These are phyloP conservation scores for Phlogophora meticulosa DNA, from an alignment of 2,888 invertebrate genomes.

Conservation along the genomic window DNA sequence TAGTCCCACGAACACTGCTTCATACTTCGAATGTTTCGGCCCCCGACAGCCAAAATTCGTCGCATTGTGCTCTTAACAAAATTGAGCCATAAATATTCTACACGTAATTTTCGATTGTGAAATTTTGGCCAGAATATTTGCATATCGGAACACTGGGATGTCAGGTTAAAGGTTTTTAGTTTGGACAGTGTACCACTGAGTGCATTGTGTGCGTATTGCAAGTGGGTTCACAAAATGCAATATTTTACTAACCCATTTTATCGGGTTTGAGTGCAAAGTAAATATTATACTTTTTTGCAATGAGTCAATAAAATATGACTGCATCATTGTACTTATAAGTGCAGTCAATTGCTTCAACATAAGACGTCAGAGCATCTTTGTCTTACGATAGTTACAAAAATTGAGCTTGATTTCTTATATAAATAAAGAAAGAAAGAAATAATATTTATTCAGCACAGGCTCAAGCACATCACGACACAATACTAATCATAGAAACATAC, in stretches of 20 bases:
- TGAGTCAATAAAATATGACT: slow-evolving; percentile 8
- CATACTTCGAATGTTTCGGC: slow-evolving; percentile 79
- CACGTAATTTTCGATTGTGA: slow-evolving; percentile 84
- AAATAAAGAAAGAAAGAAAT: no score
- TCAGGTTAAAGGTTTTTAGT: slow-evolving; percentile 61
- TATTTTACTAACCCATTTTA: slow-evolving; percentile 62
- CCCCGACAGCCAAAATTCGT: slow-evolving; percentile 77
- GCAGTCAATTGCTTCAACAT: neutral
- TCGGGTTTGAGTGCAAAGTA: slow-evolving; percentile 53
- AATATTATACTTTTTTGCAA: slow-evolving; percentile 42
- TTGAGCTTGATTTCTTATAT: no score
- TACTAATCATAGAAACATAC: no score
- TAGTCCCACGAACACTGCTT: slow-evolving; percentile 75
- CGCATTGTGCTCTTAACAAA: slow-evolving; percentile 79
- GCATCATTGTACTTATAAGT: slow-evolving; percentile 1
- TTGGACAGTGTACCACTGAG: slow-evolving; percentile 54
- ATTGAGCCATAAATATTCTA: slow-evolving; percentile 90
- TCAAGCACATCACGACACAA: no score
- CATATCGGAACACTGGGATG: slow-evolving; percentile 77
- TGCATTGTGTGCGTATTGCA: slow-evolving; percentile 40
- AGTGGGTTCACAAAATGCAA: slow-evolving; percentile 40
- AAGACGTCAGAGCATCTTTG: neutral
- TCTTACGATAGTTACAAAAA: neutral
- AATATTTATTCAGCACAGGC: no score
- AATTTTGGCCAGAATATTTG: slow-evolving; percentile 78